These are phyloP conservation scores for Actinia equina DNA, from an alignment of 64 coral and sea anemone genomes.

Conservation along the genomic window DNA sequence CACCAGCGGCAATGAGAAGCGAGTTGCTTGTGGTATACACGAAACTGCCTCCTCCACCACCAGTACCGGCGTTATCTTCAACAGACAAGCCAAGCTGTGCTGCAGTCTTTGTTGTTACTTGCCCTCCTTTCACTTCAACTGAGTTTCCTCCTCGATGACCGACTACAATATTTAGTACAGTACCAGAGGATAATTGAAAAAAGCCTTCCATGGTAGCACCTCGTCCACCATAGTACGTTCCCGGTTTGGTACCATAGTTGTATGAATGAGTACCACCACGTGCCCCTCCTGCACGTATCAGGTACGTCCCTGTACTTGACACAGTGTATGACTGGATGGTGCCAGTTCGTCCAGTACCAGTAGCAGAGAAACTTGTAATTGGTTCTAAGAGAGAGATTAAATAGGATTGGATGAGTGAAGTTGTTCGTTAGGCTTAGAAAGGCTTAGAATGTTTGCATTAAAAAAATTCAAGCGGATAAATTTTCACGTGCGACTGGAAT, in stretches of 20 bases:
- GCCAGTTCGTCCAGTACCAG: background rate
- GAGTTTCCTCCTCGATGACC: conserved; percentile 35
- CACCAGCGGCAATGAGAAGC: conserved; percentile 14
- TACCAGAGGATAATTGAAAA: background rate
- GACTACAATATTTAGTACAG: background rate
- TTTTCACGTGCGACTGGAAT: too few relatives aligned
- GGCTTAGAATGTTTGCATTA: too few relatives aligned
- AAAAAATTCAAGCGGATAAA: too few relatives aligned
- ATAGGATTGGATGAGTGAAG: too few relatives aligned
- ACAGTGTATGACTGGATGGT: conserved; percentile 25
- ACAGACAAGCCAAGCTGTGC: conserved; percentile 47
- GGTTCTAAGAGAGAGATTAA: too few relatives aligned
- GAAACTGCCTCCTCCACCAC: conserved; percentile 32
- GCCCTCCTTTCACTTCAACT: conserved; percentile 39
- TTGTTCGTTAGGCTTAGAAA: too few relatives aligned
- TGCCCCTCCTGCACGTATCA: conserved; percentile 42
- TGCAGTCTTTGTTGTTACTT: conserved; percentile 28
- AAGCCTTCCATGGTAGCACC: conserved; percentile 23
- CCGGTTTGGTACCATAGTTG: conserved; percentile 8
- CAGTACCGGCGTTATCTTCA: background rate
- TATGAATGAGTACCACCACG: conserved; percentile 27
- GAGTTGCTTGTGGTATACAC: background rate
- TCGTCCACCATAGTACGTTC: background rate
- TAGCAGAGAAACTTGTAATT: background rate
- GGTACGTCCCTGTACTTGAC: background rate